Base-by-base conservation (phyloP, 2,113 vertebrate species). In the Tringa solitaria region DNA sequence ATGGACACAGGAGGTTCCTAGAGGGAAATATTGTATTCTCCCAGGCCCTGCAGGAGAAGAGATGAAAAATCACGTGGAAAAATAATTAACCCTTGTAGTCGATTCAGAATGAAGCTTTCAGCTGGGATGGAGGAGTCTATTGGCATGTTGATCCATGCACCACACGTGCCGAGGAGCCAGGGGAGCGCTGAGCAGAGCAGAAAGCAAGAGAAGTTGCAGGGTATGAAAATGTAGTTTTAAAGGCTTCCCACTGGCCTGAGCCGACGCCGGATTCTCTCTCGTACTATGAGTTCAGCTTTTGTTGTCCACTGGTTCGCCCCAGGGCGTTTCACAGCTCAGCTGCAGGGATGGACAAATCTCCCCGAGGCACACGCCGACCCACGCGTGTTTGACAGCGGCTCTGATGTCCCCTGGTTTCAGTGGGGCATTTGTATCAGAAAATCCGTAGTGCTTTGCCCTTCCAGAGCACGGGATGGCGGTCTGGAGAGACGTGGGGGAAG, bases 131-230 rank as follows among this genome's bases (percentile, higher is more conserved):
- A 53, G 32, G 56, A 64, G 13, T n/a, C 54, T 64, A 1, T 53
- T 32, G 45, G 73, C 61, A 70, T 0, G 0, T 37, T 0, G 1
- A 18, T 64, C 56, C 73, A 5, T 7, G 37, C 13, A 26, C 37
- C 30, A 24, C 0, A 3, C 0, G 1, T 39, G 54, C 56, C 0
- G 1, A 61, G 54, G n/a, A 69, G 60, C 82, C 67, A 24, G 69
- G 56, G 50, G 59, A 70, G 45, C 2, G 4, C 78, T 65, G 73
- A 84, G n/a, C 45, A 26, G 45, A 65, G 56, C 61, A 65, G 87
- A 51, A 86, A 84, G 50, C 37, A 32, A 73, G 43, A 87, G 56
- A 17, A 8, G 26, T 78, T 53, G 14, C 60, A 60, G 20, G 50
- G 27, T 87, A 23, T 45, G 39, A 68, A 82, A 87, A 27, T 9